phyloP scores from a whole-genome alignment of 2,888 invertebrate species.

The Caenorhabditis afra region DNA sequence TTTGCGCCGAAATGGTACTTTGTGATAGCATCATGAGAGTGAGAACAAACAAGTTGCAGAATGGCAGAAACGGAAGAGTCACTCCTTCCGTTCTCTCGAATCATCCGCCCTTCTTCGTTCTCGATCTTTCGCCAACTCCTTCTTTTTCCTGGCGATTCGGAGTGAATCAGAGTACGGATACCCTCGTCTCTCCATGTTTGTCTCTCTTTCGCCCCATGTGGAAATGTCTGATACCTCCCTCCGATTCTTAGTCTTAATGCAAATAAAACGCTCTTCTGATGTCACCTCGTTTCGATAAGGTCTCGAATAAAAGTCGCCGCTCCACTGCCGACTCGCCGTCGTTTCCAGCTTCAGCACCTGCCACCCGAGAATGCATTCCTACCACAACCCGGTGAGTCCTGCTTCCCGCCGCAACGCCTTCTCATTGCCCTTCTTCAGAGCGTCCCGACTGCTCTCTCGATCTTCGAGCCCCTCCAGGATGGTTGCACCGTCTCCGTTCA shows the following conservation, averaged over 20 bases:
- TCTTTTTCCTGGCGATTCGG: no score
- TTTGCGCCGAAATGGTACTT: not conserved
- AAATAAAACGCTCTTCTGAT: conserved; percentile 53
- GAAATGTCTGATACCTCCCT: conserved; percentile 41
- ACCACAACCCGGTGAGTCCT: conserved; percentile 68
- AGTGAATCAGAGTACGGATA: not conserved
- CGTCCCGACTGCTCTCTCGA: conserved; percentile 61
- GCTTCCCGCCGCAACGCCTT: not conserved
- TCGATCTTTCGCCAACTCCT: no score
- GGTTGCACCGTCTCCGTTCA: conserved; percentile 62
- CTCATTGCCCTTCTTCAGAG: conserved; percentile 24
- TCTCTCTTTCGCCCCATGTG: conserved; percentile 22
- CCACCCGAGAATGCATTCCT: conserved; percentile 58
- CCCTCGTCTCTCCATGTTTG: conserved; percentile 5
- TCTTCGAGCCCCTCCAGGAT: conserved; percentile 63
- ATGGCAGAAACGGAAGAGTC: not conserved
- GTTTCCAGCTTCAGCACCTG: conserved; percentile 2
- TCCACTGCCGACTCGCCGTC: not conserved
- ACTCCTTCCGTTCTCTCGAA: no score
- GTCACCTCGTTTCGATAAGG: conserved; percentile 46
- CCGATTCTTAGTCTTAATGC: conserved; percentile 50
- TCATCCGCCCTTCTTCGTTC: no score
- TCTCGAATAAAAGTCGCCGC: conserved; percentile 48
- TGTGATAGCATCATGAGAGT: not conserved
- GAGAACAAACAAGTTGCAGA: not conserved